phyloP scores from a whole-genome alignment of 2,113 vertebrate genomes.

The Thermophis baileyi region DNA sequence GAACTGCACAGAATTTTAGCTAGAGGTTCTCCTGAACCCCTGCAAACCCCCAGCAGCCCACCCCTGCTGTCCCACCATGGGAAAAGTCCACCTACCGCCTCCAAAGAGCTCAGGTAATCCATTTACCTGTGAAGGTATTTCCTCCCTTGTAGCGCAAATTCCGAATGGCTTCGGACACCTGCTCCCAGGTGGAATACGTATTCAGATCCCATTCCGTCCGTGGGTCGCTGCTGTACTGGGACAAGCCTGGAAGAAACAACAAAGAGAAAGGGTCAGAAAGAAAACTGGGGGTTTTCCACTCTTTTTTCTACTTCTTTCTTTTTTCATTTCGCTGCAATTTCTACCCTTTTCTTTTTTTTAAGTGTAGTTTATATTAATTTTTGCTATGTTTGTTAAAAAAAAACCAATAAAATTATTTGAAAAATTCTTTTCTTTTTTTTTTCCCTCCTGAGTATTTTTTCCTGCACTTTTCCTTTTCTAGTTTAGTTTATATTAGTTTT shows the following conservation, averaged over 20 bases:
- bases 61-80: background rate
- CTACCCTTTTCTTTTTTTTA: background rate
- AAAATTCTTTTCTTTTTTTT: no score
- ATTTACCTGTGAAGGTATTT: conserved; percentile 91
- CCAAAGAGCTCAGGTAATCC: background rate
- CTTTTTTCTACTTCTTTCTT: background rate
- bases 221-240: conserved; percentile 92
- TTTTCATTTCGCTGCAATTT: background rate
- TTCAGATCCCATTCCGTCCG: conserved; percentile 91
- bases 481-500: no score
- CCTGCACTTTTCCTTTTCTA: no score
- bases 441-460: no score
- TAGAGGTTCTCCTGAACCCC: no score
- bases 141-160: conserved; percentile 86
- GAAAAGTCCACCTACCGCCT: background rate
- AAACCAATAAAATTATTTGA: background rate
- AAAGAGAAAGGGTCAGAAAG: background rate
- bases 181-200: conserved; percentile 73
- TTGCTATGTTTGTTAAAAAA: background rate
- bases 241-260: conserved; percentile 72
- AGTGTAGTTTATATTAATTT: background rate
- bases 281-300: background rate
- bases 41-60: no score
- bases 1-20: no score
- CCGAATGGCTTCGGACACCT: conserved; percentile 79